Evolutionary conservation across 1,140 invertebrate species (phyloP).

Genomic region (Zaprionus taronus): DNA sequence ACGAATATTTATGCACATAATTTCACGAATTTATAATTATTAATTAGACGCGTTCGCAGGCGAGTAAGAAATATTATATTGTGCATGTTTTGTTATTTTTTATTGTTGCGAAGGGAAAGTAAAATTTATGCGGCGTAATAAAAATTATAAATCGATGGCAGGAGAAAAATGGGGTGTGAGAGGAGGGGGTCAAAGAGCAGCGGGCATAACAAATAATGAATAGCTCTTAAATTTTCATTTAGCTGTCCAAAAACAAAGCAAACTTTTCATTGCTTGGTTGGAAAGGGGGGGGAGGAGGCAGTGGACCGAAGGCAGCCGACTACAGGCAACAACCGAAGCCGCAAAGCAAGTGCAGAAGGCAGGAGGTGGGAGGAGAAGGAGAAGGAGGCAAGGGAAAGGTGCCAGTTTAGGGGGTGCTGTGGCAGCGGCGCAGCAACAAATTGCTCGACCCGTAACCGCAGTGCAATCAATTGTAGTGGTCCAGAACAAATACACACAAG

Average conservation of each 20-base stretch:
- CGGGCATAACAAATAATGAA: slow-evolving; percentile 67
- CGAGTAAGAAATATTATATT: neutral
- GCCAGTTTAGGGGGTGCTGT: neutral
- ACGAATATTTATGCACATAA: slow-evolving; percentile 45
- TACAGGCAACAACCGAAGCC: slow-evolving; percentile 41
- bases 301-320: slow-evolving; percentile 17
- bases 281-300: neutral
- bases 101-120: slow-evolving; percentile 4
- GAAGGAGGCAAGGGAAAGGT: slow-evolving; percentile 18
- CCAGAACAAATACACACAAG: slow-evolving; percentile 51
- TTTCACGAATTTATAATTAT: slow-evolving; percentile 42
- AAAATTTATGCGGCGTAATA: slow-evolving; percentile 40
- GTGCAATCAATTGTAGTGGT: slow-evolving; percentile 77
- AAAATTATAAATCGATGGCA: slow-evolving; percentile 37
- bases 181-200: neutral
- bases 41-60: slow-evolving; percentile 29
- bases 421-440: slow-evolving; percentile 50
- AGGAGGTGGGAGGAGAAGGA: neutral
- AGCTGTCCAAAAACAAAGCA: slow-evolving; percentile 48
- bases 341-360: slow-evolving; percentile 12
- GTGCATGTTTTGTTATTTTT: neutral
- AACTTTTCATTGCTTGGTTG: slow-evolving; percentile 47
- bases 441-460: slow-evolving; percentile 73
- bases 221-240: slow-evolving; percentile 76
- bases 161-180: neutral